Evolutionary conservation across 2,113 vertebrate species (phyloP).

Genomic region (Microcebus ravelobensis): DNA sequence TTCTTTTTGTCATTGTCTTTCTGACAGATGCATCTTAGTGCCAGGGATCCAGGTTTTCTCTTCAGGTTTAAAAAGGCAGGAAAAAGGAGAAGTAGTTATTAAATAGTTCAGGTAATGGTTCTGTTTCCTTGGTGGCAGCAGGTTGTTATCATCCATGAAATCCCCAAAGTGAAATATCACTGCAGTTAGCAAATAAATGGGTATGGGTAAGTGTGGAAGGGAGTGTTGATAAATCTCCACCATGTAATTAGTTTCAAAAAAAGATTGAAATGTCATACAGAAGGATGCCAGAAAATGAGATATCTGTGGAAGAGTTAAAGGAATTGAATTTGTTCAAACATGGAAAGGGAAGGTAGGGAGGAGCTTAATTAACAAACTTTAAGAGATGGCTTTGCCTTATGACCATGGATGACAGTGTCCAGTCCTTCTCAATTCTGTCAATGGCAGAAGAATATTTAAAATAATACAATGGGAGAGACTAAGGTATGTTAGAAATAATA

Average conservation of each 20-base stretch:
- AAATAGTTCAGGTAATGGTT: neutral
- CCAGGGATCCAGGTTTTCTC: neutral
- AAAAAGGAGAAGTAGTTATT: neutral
- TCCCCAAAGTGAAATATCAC: constrained; percentile 21
- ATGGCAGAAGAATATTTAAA: neutral
- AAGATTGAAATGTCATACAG: neutral
- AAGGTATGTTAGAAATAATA: neutral
- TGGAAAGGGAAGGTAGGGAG: neutral
- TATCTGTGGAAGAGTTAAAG: neutral
- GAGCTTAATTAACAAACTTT: neutral
- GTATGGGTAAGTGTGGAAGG: neutral
- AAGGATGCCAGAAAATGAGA: neutral
- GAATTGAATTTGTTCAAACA: neutral
- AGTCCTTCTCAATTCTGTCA: neutral
- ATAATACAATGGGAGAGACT: neutral
- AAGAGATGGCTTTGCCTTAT: neutral
- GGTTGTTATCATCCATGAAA: constrained; percentile 13
- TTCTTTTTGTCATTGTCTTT: neutral
- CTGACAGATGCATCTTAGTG: neutral
- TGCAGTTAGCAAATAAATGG: constrained; percentile 11
- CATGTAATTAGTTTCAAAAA: constrained; percentile 34
- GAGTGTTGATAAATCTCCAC: neutral
- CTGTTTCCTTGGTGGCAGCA: neutral
- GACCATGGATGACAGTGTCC: neutral
- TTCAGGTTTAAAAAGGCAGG: constrained; percentile 2